phyloP scores from a whole-genome alignment of 1,140 invertebrate genomes.

The Drosophila orena region DNA sequence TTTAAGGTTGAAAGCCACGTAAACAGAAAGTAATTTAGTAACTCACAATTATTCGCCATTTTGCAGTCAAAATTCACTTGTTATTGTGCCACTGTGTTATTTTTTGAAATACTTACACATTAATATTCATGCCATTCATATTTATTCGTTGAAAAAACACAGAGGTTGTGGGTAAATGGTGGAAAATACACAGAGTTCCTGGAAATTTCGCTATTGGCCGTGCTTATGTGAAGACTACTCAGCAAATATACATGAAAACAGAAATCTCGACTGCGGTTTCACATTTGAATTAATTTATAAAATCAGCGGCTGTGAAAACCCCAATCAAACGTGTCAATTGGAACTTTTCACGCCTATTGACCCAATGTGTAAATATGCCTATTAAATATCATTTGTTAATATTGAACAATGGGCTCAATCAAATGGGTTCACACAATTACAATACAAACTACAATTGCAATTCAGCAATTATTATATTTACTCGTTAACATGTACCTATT shows the following conservation, averaged over 20 bases:
- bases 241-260: not conserved
- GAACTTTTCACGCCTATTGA: not conserved
- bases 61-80: not conserved
- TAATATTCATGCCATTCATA: too few species aligned
- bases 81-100: too few species aligned
- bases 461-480: not conserved
- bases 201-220: not conserved
- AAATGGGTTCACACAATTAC: not conserved
- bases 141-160: too few species aligned
- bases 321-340: not conserved
- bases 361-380: not conserved
- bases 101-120: not conserved
- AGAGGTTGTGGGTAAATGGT: too few species aligned
- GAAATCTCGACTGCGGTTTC: not conserved
- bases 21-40: slow-evolving; percentile 10
- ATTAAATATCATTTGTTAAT: not conserved
- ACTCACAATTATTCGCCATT: slow-evolving; percentile 5
- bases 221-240: not conserved
- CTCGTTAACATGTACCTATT: not conserved
- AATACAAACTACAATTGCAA: not conserved
- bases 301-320: not conserved
- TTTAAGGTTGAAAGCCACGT: slow-evolving; percentile 1
- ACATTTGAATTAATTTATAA: not conserved
- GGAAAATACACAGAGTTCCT: not conserved
- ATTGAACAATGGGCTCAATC: not conserved